phyloP scores from a whole-genome alignment of 1,140 invertebrate genomes.

The Drosophila subobscura region DNA sequence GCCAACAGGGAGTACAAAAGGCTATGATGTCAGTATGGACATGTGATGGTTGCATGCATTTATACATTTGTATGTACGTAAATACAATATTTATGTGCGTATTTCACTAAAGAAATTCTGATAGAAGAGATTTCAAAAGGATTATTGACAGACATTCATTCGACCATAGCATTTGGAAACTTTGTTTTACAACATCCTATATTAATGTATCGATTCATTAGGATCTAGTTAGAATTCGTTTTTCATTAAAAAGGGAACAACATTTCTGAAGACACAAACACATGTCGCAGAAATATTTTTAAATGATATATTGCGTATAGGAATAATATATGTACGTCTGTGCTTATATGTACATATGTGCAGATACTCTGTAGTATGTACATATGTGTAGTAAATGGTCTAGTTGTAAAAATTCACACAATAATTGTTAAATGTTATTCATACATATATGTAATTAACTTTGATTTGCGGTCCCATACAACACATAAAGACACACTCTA shows the following conservation, averaged over 20 bases:
- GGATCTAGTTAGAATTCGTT: slow-evolving; percentile 27
- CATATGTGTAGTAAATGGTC: slow-evolving; percentile 28
- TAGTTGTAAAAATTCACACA: slow-evolving; percentile 40
- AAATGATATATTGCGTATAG: slow-evolving; percentile 46
- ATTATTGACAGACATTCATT: too few species aligned
- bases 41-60: too few species aligned
- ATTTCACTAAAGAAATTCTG: too few species aligned
- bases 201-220: slow-evolving; percentile 4
- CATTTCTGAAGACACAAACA: slow-evolving; percentile 50
- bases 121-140: too few species aligned
- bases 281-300: slow-evolving; percentile 41
- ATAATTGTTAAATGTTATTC: slow-evolving; percentile 40
- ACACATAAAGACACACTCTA: slow-evolving; percentile 30
- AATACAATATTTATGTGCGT: too few species aligned
- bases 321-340: slow-evolving; percentile 14
- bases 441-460: slow-evolving; percentile 20
- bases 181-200: neutral
- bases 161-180: neutral
- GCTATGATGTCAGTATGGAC: too few species aligned
- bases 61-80: too few species aligned
- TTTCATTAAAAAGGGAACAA: slow-evolving; percentile 77
- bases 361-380: slow-evolving; percentile 19
- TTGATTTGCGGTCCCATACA: slow-evolving; percentile 25
- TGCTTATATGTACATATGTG: slow-evolving; percentile 21
- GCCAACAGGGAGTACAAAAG: too few species aligned